Conservation (phyloP, 2,113 vertebrate genomes). For the Vombatus ursinus region DNA sequence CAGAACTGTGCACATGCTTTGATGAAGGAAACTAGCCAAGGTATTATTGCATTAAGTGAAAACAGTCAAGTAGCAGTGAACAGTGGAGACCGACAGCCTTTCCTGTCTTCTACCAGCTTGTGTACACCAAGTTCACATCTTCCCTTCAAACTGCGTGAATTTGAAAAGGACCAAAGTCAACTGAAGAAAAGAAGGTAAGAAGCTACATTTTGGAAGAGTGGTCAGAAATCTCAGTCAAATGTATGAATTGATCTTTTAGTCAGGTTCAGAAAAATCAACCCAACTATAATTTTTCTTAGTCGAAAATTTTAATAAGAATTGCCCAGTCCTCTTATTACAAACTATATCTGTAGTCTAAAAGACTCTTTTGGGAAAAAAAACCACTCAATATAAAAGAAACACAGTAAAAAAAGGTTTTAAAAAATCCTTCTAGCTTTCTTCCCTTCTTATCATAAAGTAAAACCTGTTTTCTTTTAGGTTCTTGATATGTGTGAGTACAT, state of each 20-base stretch:
- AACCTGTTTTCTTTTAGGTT: neutral
- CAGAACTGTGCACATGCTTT: constrained; percentile 59
- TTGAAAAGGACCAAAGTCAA: constrained; percentile 76
- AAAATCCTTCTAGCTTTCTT: constrained; percentile 10
- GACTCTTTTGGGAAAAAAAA: neutral
- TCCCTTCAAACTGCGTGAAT: constrained; percentile 72
- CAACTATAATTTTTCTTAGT: neutral
- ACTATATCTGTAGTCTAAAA: constrained; percentile 12
- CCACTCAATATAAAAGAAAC: constrained; percentile 21
- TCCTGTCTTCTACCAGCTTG: constrained; percentile 65
- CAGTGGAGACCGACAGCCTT: neutral
- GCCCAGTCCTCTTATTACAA: neutral
- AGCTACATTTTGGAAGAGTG: neutral
- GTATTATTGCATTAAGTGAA: constrained; percentile 45
- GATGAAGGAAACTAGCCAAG: constrained; percentile 55
- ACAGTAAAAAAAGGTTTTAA: neutral
- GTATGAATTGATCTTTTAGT: neutral
- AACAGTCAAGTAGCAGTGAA: constrained; percentile 57
- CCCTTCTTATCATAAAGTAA: neutral
- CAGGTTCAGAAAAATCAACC: neutral
- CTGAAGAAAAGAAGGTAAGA: constrained; percentile 85
- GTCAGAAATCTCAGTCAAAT: neutral
- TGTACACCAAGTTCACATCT: constrained; percentile 75
- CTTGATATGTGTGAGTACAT: neutral
- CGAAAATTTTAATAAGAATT: neutral